These are phyloP conservation scores for Hemichromis elongatus DNA, from an alignment of 2,113 vertebrate species.

Conservation along the genomic window DNA sequence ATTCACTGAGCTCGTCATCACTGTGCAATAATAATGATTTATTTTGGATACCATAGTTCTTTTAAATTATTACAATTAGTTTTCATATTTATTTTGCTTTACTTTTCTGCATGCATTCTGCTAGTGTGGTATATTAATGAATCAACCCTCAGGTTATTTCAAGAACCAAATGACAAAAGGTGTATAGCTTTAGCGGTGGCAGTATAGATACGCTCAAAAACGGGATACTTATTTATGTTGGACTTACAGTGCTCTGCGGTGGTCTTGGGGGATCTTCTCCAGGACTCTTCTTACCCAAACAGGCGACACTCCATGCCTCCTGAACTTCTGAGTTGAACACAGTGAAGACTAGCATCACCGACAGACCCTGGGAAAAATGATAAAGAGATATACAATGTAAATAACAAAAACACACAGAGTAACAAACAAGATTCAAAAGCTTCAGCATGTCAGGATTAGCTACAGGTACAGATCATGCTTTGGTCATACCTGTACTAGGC, in stretches of 20 bases:
- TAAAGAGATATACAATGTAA: neutral
- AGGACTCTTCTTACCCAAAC: constrained; percentile 84
- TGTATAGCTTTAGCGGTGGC: neutral
- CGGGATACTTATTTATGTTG: neutral
- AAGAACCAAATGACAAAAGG: neutral
- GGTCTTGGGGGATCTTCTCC: constrained; percentile 80
- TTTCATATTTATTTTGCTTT: neutral
- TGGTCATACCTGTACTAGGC: constrained; percentile 85
- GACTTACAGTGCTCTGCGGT: constrained; percentile 75
- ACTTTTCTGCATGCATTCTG: neutral
- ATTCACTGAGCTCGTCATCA: neutral
- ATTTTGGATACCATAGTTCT: neutral
- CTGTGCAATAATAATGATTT: neutral
- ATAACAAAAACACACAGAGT: neutral
- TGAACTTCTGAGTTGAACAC: constrained; percentile 87
- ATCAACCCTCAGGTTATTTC: neutral
- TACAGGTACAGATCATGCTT: neutral
- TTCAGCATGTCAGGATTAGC: neutral
- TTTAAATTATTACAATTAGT: neutral
- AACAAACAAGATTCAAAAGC: neutral
- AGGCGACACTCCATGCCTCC: constrained; percentile 88
- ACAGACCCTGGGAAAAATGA: constrained; percentile 77
- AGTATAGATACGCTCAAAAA: neutral
- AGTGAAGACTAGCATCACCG: constrained; percentile 87
- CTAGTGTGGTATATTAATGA: neutral